phyloP scores from a whole-genome alignment of 2,797 vertebrate species.

The Enteromius thamalakanensis region DNA sequence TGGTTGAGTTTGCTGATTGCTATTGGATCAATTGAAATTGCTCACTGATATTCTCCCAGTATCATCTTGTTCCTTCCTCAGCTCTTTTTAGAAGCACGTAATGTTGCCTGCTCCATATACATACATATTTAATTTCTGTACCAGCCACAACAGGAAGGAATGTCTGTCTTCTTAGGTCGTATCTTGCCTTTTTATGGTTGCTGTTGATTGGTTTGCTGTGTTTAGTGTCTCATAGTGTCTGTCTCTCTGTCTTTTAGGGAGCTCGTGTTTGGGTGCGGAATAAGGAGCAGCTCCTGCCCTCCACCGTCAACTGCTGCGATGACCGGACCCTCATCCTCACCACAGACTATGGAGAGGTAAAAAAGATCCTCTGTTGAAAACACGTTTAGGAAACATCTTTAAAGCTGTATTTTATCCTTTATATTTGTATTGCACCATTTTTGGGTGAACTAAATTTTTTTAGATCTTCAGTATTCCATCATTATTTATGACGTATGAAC shows the following conservation, averaged over 20 bases:
- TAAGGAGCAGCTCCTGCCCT: slow-evolving; percentile 85
- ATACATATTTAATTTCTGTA: slow-evolving; percentile 16
- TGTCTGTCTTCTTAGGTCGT: not conserved
- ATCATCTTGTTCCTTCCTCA: not conserved
- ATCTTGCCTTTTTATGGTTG: not conserved
- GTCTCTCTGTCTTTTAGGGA: slow-evolving; percentile 77
- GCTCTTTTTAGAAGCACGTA: slow-evolving; percentile 6
- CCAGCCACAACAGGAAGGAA: not conserved
- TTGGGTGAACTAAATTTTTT: not conserved
- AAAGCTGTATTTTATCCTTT: not conserved
- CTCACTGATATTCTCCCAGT: not conserved
- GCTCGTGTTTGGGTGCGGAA: slow-evolving; percentile 84
- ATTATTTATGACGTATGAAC: not conserved
- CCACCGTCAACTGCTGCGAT: slow-evolving; percentile 77
- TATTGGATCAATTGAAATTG: slow-evolving; percentile 29
- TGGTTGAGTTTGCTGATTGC: not conserved
- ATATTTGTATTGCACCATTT: too few relatives aligned
- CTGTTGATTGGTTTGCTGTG: slow-evolving; percentile 47
- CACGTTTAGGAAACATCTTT: not conserved
- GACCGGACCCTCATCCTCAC: slow-evolving; percentile 78
- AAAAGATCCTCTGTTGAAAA: slow-evolving; percentile 33
- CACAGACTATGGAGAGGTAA: slow-evolving; percentile 87
- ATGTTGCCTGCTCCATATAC: not conserved
- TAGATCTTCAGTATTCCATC: not conserved
- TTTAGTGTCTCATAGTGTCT: slow-evolving; percentile 58